Base-by-base conservation (phyloP, 2,113 vertebrate genomes). In the Melanostigma gelatinosum region DNA sequence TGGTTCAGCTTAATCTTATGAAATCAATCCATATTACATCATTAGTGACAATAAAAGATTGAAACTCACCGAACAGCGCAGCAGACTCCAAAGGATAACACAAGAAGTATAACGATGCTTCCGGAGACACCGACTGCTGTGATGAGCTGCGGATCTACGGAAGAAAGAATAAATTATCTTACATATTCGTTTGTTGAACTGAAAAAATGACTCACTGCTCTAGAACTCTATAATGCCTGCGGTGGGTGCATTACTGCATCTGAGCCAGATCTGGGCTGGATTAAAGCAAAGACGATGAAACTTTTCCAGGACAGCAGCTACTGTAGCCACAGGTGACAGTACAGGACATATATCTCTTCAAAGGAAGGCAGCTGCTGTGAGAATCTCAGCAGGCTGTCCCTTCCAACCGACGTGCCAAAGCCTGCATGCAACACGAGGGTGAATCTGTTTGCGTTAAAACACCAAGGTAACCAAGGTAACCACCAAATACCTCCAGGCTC, bases 41-140 rank as follows among this genome's bases (percentile, higher is more conserved):
- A 8, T 50, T 5, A 22, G 22, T 62, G 42, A 67, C 29, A 50
- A 18, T 8, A 62, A 75, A 32, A 52, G 18, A 67, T 1, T 40
- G 8, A 68, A 58, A 92, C 92, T 83, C 85, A 93, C 92, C 57
- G 75, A 65, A 88, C 1, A 55, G 61, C 46, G 22, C 87, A 86
- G 85, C 62, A 87, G 12, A 89, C 50, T 66, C 82, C 89, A 46
- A 91, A 16, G 50, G 29, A 77, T 3, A 92, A 24, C 34, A 93
- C 20, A 0, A 92, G 72, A 12, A 92, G 0, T 11, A 89, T 70
- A 1, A 58, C 0, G 48, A 92, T 0, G 52, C 50, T 52, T 77
- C 87, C 91, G 4, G 15, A 38, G 29, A 86, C n/a, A 8, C 11
- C 48, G 13, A 91, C 22, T 1, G 8, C 18, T 4, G 1, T 61